Base-by-base conservation (phyloP, 2,888 invertebrate species). In the Gastrophysa polygoni region DNA sequence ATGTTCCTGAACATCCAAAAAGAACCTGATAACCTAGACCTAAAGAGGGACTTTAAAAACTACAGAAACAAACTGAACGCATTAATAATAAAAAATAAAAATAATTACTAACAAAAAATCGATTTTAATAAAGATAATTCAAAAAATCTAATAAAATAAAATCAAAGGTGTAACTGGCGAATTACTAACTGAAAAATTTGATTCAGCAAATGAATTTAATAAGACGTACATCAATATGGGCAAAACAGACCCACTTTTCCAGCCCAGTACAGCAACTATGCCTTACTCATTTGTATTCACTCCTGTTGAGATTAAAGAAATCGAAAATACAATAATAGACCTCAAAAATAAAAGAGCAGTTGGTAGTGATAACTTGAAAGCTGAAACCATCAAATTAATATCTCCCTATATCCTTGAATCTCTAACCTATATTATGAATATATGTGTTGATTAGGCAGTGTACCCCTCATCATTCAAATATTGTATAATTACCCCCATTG, bases 381-480 rank as follows among this genome's bases (percentile, higher is more conserved):
- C 38, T 24, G 59, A 59, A 59, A 52, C 51, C n/a, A 50, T 59
- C 20, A 59, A 59, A 51, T 43, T 34, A 21, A 17, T 38, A 51
- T 8, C 46, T 6, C 18, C 46, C 18, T 46, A 18, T 8, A 46
- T 46, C n/a, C 46, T 46, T 10, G 46, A 46, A 46, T 20, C 46
- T 14, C 38, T 38, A 14, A 38, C 38, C 14, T 38, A 38, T 21
- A 29, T 57, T 47, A 16, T 57, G 3, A 57, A 57, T 34, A 49
- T 28, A 48, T 57, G 44, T 28, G 20, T 57, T 24, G 28, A 57
- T 14, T 7, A 16, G 48, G 57, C 18, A 38, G 20, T 34, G 24
- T 59, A 46, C 34, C 54, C 59, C 8, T 52, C 16, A 44, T 10
- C 34, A 18, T 48, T 50, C 20, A 48, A 57, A 57, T 20, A 49